Evolutionary conservation across 1,140 invertebrate species (phyloP).

Genomic region (Tetranychus cinnabarinus): DNA sequence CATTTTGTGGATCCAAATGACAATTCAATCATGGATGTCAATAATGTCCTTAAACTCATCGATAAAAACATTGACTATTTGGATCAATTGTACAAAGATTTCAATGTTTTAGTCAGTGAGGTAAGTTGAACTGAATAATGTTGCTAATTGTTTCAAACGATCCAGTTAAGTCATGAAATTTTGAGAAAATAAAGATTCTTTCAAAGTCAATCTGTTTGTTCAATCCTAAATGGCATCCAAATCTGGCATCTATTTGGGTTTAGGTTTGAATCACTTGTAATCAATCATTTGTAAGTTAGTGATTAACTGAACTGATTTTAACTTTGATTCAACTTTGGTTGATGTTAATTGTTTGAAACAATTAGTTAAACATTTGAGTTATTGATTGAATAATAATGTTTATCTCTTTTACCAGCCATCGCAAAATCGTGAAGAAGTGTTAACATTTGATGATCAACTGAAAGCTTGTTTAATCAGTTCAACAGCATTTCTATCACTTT

Average conservation of each 20-base stretch:
- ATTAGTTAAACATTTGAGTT: not conserved
- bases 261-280: no score
- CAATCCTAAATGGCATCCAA: no score
- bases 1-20: slow-evolving; percentile 70
- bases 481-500: slow-evolving; percentile 45
- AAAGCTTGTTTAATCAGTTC: slow-evolving; percentile 50
- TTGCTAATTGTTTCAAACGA: not conserved
- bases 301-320: no score
- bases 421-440: not conserved
- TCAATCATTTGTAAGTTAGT: no score
- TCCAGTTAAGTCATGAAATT: no score
- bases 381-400: slow-evolving; percentile 1
- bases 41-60: slow-evolving; percentile 31
- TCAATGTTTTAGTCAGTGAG: slow-evolving; percentile 24
- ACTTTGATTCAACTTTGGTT: no score
- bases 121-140: slow-evolving; percentile 12
- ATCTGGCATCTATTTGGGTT: no score
- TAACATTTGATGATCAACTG: slow-evolving; percentile 19
- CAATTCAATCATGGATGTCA: slow-evolving; percentile 58
- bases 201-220: no score
- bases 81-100: slow-evolving; percentile 60
- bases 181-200: no score
- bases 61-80: slow-evolving; percentile 74
- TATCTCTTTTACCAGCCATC: not conserved
- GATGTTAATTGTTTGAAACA: not conserved